Conservation (phyloP, 2,113 vertebrate species). For the Phyllopteryx taeniolatus region DNA sequence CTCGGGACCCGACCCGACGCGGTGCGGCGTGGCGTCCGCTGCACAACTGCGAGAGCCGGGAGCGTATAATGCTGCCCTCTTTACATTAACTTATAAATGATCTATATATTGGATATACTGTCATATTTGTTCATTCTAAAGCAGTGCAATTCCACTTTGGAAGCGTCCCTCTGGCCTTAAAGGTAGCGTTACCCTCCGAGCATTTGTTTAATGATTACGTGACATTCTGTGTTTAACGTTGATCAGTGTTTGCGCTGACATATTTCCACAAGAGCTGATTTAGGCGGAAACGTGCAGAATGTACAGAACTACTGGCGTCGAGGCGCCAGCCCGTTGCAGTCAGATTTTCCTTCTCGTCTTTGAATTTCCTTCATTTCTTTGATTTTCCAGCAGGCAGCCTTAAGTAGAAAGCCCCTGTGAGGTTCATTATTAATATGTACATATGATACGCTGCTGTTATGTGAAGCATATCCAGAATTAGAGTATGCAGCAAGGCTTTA, state of each 20-base stretch:
- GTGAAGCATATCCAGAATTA: conserved; percentile 31
- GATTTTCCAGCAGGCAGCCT: conserved; percentile 49
- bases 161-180: conserved; percentile 51
- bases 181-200: conserved; percentile 40
- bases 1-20: conserved; percentile 44
- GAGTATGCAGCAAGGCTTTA: conserved; percentile 31
- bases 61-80: conserved; percentile 35
- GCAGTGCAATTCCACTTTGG: conserved; percentile 29
- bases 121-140: conserved; percentile 23
- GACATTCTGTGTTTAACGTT: neutral
- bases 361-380: neutral
- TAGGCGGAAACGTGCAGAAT: neutral
- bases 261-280: neutral
- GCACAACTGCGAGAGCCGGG: conserved; percentile 40
- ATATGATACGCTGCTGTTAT: conserved; percentile 39
- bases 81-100: conserved; percentile 29
- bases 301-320: neutral
- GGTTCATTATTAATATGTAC: conserved; percentile 48
- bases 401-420: conserved; percentile 41
- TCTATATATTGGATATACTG: conserved; percentile 25
- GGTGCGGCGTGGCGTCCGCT: conserved; percentile 45
- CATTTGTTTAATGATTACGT: conserved; percentile 5
- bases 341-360: neutral
- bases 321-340: neutral
- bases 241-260: neutral